A percentile compares a stretch with the other conserved stretches of the same genome.
Conservation (phyloP, 2,888 invertebrate species). For the Harpagoxenus sublaevis region DNA sequence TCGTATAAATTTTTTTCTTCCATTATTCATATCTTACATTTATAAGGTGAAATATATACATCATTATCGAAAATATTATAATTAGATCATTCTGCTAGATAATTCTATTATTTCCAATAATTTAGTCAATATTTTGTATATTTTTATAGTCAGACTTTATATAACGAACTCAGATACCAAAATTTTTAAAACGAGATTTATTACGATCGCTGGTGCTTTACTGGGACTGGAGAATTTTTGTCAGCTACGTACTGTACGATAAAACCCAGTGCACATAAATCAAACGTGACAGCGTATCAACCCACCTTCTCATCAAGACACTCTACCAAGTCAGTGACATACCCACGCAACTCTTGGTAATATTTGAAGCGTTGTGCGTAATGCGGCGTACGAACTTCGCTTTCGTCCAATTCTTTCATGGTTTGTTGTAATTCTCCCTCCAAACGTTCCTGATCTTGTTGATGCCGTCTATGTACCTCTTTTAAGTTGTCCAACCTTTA, state of each 20-base stretch:
- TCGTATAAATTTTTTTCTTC: slow-evolving; percentile 3
- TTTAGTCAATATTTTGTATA: background rate
- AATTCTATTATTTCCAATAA: background rate
- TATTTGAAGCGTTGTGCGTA: slow-evolving; percentile 95
- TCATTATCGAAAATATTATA: background rate
- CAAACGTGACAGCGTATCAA: slow-evolving; percentile 85
- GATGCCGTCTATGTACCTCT: slow-evolving; percentile 88
- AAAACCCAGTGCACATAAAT: slow-evolving; percentile 80
- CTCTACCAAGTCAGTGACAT: slow-evolving; percentile 98
- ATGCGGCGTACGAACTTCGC: slow-evolving; percentile 88
- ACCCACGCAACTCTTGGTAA: slow-evolving; percentile 98
- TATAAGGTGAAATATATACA: background rate
- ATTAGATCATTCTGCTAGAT: background rate
- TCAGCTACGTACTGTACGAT: slow-evolving; percentile 75
- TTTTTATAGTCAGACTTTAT: background rate
- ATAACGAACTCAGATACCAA: background rate
- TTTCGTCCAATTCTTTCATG: slow-evolving; percentile 87
- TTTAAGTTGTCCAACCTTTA: slow-evolving; percentile 88
- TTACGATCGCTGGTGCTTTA: slow-evolving; percentile 42
- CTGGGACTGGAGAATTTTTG: slow-evolving; percentile 64
- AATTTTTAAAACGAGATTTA: background rate
- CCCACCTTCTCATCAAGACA: slow-evolving; percentile 98
- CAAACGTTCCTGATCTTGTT: slow-evolving; percentile 87
- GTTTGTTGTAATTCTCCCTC: slow-evolving; percentile 84
- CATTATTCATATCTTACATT: background rate